Evolutionary conservation across 2,888 invertebrate genomes (phyloP).

Genomic region (Plebejus melissa): DNA sequence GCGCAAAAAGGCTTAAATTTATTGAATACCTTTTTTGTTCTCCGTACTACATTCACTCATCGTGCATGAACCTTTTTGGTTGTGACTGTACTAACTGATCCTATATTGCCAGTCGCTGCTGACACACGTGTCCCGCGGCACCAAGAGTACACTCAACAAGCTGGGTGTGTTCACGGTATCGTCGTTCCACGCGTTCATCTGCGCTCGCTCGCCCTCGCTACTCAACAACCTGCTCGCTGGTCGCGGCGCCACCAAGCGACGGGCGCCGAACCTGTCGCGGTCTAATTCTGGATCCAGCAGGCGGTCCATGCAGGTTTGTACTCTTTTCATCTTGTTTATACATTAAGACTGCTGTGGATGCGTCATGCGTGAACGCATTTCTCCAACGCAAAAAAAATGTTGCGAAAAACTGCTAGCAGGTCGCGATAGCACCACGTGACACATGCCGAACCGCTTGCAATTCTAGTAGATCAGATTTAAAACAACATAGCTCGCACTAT

Average conservation of each 20-base stretch:
- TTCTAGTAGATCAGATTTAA: too few relatives aligned
- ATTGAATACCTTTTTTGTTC: too few relatives aligned
- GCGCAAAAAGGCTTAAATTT: too few relatives aligned
- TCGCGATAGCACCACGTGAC: too few relatives aligned
- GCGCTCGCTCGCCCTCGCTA: constrained; percentile 95
- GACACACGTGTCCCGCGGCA: constrained; percentile 96
- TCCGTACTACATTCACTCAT: too few relatives aligned
- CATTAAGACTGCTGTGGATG: too few relatives aligned
- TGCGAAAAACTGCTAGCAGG: too few relatives aligned
- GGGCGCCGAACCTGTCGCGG: constrained; percentile 93
- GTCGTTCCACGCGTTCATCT: constrained; percentile 98
- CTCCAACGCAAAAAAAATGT: too few relatives aligned
- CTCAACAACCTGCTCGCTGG: constrained; percentile 95
- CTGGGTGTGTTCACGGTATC: constrained; percentile 98
- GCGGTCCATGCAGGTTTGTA: constrained; percentile 88
- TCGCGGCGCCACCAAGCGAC: constrained; percentile 92
- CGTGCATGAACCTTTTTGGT: too few relatives aligned
- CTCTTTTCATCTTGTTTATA: neutral
- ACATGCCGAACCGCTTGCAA: too few relatives aligned
- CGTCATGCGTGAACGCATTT: too few relatives aligned
- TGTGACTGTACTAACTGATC: neutral
- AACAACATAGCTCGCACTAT: too few relatives aligned
- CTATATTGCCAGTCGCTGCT: constrained; percentile 89
- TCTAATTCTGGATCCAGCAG: constrained; percentile 94
- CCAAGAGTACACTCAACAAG: constrained; percentile 96